Base-by-base conservation (phyloP, 2,797 vertebrate genomes). In the Sebastes kiyomatsui region DNA sequence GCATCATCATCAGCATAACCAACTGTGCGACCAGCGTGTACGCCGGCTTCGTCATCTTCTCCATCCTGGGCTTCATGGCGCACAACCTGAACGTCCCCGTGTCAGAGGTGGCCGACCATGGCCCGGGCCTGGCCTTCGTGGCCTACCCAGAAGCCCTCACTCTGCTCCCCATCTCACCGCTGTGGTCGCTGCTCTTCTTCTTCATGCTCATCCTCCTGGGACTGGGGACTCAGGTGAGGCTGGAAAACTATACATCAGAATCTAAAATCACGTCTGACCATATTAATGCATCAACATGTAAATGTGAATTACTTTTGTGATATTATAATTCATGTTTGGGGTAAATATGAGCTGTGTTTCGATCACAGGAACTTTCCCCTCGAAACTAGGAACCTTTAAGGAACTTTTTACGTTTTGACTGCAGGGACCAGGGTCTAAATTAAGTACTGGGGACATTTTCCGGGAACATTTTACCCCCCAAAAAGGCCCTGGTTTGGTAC, bases 31-130 rank as follows among this genome's bases (percentile, higher is more conserved):
- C 99, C 87, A 99, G 99, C 0, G 97, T 99, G 73, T 99, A 99
- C 0, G 98, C 99, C 0, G 99, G 99, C 85, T 99, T 99, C 0
- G 99, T 99, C 88, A 99, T 99, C 87, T 99, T 99, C 96, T 99
- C 99, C 92, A 99, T 99, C 88, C 94, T 99, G 86, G 99, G 99
- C 87, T 99, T 99, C 95, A 99, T 99, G 99, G 99, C 99, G 2
- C 96, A 96, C 75, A 96, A 99, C 92, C 94, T 99, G 79, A 97
- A 97, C 0, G 98, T 99, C 66, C 97, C 98, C 0, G 97, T 99
- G 87, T 98, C 97, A 1, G 96, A 97, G 7, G 98, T 99, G 91
- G 98, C 98, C 0, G 98, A 99, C 90, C 99, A 99, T 0, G 99
- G 99, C 32, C 99, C 99, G 0, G 99, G 99, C 2, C 93, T 99